Evolutionary conservation across 2,888 invertebrate genomes (phyloP), one percentile per base, ranked within the genome.

Genomic region (Thalpophila matura): DNA sequence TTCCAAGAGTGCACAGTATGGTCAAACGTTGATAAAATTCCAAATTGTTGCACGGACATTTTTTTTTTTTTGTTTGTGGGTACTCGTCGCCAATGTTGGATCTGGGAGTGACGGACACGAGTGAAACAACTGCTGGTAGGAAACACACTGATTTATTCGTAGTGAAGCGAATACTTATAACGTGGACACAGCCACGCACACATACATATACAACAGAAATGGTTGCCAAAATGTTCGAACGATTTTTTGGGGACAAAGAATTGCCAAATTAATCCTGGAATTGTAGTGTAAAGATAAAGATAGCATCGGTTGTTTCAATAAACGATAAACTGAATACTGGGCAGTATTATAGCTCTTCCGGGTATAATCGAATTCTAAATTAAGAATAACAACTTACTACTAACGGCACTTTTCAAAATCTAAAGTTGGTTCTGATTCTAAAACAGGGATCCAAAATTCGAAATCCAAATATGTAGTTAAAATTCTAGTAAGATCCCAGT

Each of bases 171-270:
- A n/a, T n/a, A n/a, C n/a, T n/a, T n/a, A n/a, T n/a, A n/a, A n/a
- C n/a, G n/a, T n/a, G n/a, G n/a, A n/a, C n/a, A n/a, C n/a, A n/a
- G n/a, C n/a, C n/a, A n/a, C n/a, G n/a, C n/a, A n/a, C n/a, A n/a
- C n/a, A n/a, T n/a, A n/a, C n/a, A n/a, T n/a, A n/a, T n/a, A n/a
- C n/a, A n/a, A n/a, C n/a, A n/a, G n/a, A n/a, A 51, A 26, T 22
- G 40, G 9, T 42, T 47, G 68, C 60, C 53, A 68, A 59, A 65
- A 58, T 27, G 4, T 24, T 27, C 3, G 14, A 50, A 24, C 33
- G 14, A 45, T 24, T 50, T 50, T 58, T 26, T 46, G 5, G 40
- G 40, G 9, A 42, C 35, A 47, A 33, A 22, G 12, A 33, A 40
- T 56, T 46, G 22, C 14, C 31, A 16, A 64, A 46, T 38, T 18